Percentiles rank a stretch among this genome's conserved stretches.
These are phyloP conservation scores for Alouatta palliata DNA, from an alignment of 2,113 vertebrate species.

Conservation along the genomic window DNA sequence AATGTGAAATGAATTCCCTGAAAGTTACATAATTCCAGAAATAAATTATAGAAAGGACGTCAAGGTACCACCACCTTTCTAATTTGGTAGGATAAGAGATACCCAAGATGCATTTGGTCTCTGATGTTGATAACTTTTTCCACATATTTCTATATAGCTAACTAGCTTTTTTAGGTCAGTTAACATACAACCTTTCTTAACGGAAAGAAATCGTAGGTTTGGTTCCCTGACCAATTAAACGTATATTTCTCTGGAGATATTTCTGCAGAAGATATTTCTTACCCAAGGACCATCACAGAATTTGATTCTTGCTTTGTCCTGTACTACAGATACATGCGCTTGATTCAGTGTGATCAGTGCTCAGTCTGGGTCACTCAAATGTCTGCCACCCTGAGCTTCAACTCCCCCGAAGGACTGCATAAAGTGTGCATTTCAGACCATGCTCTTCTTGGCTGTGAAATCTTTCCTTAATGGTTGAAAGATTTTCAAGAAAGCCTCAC, in stretches of 20 bases:
- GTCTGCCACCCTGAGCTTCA: neutral
- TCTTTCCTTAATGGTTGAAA: conserved; percentile 1
- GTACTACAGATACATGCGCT: too few relatives aligned
- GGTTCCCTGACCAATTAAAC: conserved; percentile 9
- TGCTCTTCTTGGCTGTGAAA: conserved; percentile 47
- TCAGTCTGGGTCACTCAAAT: neutral
- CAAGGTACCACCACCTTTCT: neutral
- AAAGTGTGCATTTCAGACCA: conserved; percentile 65
- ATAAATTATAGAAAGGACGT: neutral
- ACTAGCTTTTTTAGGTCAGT: neutral
- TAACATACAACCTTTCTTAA: conserved; percentile 1
- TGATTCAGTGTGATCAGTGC: neutral
- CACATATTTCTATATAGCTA: neutral
- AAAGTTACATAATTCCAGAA: neutral
- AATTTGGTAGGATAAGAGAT: neutral
- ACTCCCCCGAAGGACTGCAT: neutral
- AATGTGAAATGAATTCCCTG: neutral
- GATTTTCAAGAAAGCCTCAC: conserved; percentile 72
- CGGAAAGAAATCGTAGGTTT: neutral
- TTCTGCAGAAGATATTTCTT: neutral
- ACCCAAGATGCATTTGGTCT: neutral
- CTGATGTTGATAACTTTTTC: neutral
- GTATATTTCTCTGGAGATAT: neutral
- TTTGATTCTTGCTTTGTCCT: neutral
- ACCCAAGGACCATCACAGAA: neutral